Evolutionary conservation across 2,113 vertebrate species (phyloP).

Genomic region (Chamaetylas fuelleborni): DNA sequence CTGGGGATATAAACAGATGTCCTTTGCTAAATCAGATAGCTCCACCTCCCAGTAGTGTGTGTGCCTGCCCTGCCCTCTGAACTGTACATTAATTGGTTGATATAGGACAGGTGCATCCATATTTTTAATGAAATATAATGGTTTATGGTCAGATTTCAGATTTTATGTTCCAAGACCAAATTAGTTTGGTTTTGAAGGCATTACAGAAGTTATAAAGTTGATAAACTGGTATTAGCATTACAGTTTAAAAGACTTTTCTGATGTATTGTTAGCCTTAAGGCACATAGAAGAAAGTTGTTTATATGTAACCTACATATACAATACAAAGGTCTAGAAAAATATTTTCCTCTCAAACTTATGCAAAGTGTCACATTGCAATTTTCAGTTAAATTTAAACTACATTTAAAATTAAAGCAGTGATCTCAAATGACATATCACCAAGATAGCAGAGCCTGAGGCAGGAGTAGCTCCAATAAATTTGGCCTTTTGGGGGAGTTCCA

Average conservation of each 20-base stretch:
- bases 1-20: not conserved
- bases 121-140: not conserved
- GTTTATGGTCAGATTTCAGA: not conserved
- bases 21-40: not conserved
- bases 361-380: not conserved
- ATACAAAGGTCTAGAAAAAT: not conserved
- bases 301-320: not conserved
- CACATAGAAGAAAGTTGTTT: not conserved
- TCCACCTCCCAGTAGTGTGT: not conserved
- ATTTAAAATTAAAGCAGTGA: constrained; percentile 24
- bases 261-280: not conserved
- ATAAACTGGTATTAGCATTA: constrained; percentile 9
- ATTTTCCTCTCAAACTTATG: constrained; percentile 10
- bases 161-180: not conserved
- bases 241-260: not conserved
- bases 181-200: not conserved
- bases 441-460: not conserved
- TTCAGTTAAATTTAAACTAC: constrained; percentile 50
- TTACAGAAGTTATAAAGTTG: not conserved
- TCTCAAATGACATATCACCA: constrained; percentile 30
- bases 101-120: not conserved
- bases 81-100: not conserved
- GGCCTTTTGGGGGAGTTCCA: constrained; percentile 29
- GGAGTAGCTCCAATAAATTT: constrained; percentile 45
- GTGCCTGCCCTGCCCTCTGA: not conserved